Evolutionary conservation across 2,797 vertebrate species (phyloP), one percentile per base, ranked within the genome.

Genomic region (Rhabdomys pumilio): DNA sequence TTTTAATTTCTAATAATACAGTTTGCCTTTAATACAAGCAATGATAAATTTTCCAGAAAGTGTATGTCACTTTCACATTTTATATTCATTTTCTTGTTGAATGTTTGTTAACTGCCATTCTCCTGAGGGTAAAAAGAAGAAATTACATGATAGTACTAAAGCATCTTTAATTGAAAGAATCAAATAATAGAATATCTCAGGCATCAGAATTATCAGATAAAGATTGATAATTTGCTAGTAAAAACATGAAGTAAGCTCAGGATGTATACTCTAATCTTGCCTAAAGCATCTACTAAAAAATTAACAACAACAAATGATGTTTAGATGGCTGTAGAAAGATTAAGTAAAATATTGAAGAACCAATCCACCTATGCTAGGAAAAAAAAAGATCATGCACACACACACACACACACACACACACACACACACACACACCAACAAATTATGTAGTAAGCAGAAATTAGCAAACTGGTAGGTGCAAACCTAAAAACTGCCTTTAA

Each of bases 391-490:
- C 22, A 91, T 19, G 11, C 1, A 17, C 1, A 91, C 8, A 11
- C 38, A 38, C 38, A 38, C 38, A 38, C 38, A 38, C 38, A 38
- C 38, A 38, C 38, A 38, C 38, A 38, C 38, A 38, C 38, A 38
- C 38, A 38, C 38, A 38, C 38, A 38, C 38, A 38, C 38, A 38
- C 38, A 38, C 38, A 38, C 38, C 13, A 67, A 22, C 13, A 67
- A 95, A 69, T 24, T n/a, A 89, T 76, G 2, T 76, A 10, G 75
- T 22, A 83, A 82, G 81, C 26, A 61, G n/a, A 91, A 97, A 81
- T 44, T 61, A 81, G 24, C 24, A 89, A 79, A 75, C 3, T 53
- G 1, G 24, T 34, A 93, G 15, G 73, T 47, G 7, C 26, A 89
- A 80, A 93, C 26, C 55, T 73, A 73, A 57, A 53, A 20, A 26